Evolutionary conservation across 1,140 invertebrate species (phyloP), one percentile per base, ranked within the genome.

Genomic region (Bursaphelenchus mucronatus): DNA sequence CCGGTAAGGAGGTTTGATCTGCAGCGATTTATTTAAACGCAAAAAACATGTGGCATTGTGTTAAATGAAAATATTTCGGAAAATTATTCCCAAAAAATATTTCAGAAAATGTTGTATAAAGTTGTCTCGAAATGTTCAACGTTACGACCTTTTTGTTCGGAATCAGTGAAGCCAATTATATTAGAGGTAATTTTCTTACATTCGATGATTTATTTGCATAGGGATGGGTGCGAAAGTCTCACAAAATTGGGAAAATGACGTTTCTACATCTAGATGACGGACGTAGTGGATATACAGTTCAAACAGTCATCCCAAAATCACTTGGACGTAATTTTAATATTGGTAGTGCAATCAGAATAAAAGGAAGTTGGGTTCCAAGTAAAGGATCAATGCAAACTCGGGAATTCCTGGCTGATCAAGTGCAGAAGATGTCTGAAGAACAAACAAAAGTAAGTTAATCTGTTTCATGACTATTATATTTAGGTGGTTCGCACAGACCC

Each of bases 181-280:
- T 5, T 30, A 30, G 30, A 30, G 30, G 30, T 30, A 30, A 5
- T 30, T 30, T 30, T 30, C 30, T 1, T 30, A 30, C 30, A 30
- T 30, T 3, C 30, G 1, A 30, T 30, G 30, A 30, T 30, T 30
- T 30, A 30, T 30, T 30, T 30, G 30, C 30, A 55, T 51, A 74
- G 73, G 74, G 74, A 9, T 76, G 74, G 74, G 63, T 72, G 50
- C 40, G 55, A 55, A 59, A 63, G 9, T 53, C 52, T 9, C 70
- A 78, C n/a, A 63, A 64, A 30, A 64, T 46, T 45, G 73, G 70
- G 2, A 51, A 50, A 30, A 64, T 65, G 15, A 44, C 52, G 3
- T 77, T 77, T 64, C 21, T 74, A 5, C 67, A 79, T 50, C n/a
- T 77, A 0, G 66, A 54, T 39, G 66, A 79, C 51, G 71, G 71